Evolutionary conservation across 2,797 vertebrate species (phyloP).

Genomic region (Lithobates sylvaticus): DNA sequence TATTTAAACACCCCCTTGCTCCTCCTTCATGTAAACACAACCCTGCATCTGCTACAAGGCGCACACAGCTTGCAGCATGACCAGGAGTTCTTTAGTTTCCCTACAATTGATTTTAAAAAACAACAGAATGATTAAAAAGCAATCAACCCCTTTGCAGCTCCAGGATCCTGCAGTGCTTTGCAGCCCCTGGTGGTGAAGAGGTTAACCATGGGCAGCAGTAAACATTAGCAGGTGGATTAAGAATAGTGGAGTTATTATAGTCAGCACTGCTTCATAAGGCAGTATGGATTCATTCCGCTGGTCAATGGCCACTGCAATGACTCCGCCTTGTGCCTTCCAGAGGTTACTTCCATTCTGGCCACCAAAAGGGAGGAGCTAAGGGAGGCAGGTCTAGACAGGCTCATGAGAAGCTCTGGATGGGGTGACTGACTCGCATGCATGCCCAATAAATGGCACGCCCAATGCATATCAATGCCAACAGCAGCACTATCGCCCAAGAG

Average conservation of each 20-base stretch:
- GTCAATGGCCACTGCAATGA: constrained; percentile 4
- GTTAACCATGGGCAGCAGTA: constrained; percentile 39
- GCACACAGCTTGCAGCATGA: constrained; percentile 21
- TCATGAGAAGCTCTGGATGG: constrained; percentile 89
- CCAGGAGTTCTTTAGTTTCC: constrained; percentile 3
- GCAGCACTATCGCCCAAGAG: constrained; percentile 85
- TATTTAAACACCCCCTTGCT: constrained; percentile 1
- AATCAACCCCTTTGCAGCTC: constrained; percentile 46
- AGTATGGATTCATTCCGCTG: constrained; percentile 11
- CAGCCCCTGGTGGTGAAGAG: constrained; percentile 37
- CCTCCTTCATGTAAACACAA: constrained; percentile 53
- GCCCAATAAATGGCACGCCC: constrained; percentile 91
- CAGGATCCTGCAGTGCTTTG: constrained; percentile 27
- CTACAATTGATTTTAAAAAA: constrained; percentile 1
- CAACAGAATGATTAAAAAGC: constrained; percentile 39
- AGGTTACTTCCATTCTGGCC: constrained; percentile 25
- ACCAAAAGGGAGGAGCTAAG: constrained; percentile 18
- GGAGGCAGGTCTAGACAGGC: constrained; percentile 32
- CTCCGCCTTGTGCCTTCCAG: constrained; percentile 22
- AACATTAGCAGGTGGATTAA: constrained; percentile 27
- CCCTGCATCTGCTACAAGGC: constrained; percentile 35
- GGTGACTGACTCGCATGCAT: constrained; percentile 93
- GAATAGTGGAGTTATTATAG: constrained; percentile 27
- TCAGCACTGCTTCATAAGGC: constrained; percentile 19
- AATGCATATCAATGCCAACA: constrained; percentile 85